phyloP scores from a whole-genome alignment of 1,140 invertebrate species.

The Drosophila willistoni region DNA sequence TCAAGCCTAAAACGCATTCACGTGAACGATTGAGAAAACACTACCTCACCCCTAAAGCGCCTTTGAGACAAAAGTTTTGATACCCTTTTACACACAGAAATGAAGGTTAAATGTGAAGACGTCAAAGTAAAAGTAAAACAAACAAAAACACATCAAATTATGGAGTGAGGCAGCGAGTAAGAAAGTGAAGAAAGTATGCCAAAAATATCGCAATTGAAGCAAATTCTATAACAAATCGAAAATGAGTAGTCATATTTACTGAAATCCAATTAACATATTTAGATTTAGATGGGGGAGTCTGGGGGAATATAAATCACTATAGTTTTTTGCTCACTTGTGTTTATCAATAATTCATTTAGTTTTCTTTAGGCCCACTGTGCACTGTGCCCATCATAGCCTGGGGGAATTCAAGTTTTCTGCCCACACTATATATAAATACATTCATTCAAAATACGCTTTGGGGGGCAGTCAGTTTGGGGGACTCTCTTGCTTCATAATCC shows the following conservation, averaged over 20 bases:
- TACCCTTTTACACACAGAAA: slow-evolving; percentile 10
- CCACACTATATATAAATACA: neutral
- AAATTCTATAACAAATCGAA: neutral
- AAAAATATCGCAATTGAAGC: neutral
- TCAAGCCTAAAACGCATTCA: slow-evolving; percentile 47
- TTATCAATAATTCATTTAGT: neutral
- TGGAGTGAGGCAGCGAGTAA: neutral
- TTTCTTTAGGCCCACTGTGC: neutral
- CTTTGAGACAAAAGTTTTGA: slow-evolving; percentile 22
- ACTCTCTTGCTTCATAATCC: too few species aligned
- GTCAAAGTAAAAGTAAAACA: neutral
- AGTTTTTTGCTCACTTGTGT: too few species aligned
- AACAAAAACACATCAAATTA: neutral
- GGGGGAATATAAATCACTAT: too few species aligned
- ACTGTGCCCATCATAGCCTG: neutral
- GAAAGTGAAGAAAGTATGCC: neutral
- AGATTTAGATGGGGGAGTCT: too few species aligned
- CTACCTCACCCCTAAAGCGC: neutral
- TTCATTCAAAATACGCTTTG: neutral
- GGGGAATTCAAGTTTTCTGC: neutral
- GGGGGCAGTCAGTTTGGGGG: neutral
- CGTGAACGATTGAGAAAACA: slow-evolving; percentile 24
- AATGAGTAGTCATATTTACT: too few species aligned
- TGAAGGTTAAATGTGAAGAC: neutral
- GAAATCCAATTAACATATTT: too few species aligned